phyloP scores from a whole-genome alignment of 2,113 vertebrate species.

The Coptodon rendalli region DNA sequence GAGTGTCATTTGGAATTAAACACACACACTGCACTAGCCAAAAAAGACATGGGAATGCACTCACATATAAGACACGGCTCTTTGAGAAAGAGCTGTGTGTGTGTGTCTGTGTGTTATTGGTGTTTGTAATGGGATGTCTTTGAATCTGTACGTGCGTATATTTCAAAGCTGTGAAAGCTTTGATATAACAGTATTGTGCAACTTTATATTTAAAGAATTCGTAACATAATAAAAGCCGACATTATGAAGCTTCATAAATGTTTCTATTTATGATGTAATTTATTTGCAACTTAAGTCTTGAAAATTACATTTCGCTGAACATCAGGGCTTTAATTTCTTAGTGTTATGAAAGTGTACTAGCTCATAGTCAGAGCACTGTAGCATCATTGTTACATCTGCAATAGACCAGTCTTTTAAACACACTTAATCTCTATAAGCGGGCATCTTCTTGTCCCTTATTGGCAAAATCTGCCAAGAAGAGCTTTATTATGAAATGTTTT shows the following conservation, averaged over 20 bases:
- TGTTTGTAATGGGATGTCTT: not conserved
- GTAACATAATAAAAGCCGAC: not conserved
- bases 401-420: not conserved
- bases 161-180: not conserved
- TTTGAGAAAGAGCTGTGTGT: not conserved
- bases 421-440: not conserved
- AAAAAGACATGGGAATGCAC: slow-evolving; percentile 62
- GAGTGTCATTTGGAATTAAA: slow-evolving; percentile 58
- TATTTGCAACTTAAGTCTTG: not conserved
- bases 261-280: not conserved
- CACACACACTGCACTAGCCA: slow-evolving; percentile 31
- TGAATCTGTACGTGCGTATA: not conserved
- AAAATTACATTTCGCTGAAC: not conserved
- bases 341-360: not conserved
- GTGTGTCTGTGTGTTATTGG: not conserved
- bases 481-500: not conserved
- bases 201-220: not conserved
- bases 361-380: not conserved
- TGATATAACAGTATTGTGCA: not conserved
- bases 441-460: not conserved
- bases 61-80: slow-evolving; percentile 19
- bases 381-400: not conserved
- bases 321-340: not conserved
- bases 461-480: not conserved
- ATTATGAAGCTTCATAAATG: not conserved